Evolutionary conservation across 2,888 invertebrate species (phyloP), one percentile per base, ranked within the genome.

Genomic region (Eremobia ochroleuca): DNA sequence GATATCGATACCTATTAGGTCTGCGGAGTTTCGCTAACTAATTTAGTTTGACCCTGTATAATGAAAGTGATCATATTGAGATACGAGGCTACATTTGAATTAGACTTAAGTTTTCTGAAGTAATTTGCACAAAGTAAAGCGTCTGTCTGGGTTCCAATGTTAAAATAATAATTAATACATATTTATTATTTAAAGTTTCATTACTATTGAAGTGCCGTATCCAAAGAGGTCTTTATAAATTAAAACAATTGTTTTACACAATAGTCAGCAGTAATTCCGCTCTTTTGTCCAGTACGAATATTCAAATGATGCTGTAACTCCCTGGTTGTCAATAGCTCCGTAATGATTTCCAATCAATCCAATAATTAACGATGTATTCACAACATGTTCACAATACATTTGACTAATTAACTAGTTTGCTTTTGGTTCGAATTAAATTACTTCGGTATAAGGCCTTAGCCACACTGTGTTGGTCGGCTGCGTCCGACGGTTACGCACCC

Each of bases 291-390:
- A 52, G 18, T 46, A 68, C 37, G 34, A 49, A 64, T 52, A 52
- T 43, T 46, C 64, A 76, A 73, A 82, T 82, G 18, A 43, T 37
- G 55, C n/a, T 15, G 68, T 28, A 43, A 66, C 43, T 31, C 28
- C 43, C 43, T 18, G 18, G 46, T 58, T 49, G 76, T 67, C 61
- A 85, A 71, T 28, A 40, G 34, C 37, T n/a, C 21, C 37, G 25
- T 74, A 83, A 76, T 85, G 68, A 86, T 83, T 77, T 58, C 61
- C 83, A 83, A 83, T 86, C 58, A 83, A 59, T 37, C n/a, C 72
- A 9, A 31, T 73, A 72, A 86, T 86, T 73, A 72, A 72, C 79
- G 21, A 59, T 43, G 73, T 83, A 83, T 86, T 86, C 84, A 86
- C 65, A 75, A 67, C 80, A 73, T 73, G 87, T 25, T 40, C 77